Evolutionary conservation across 1,140 invertebrate genomes (phyloP).

Genomic region (Zaprionus lachaisei): DNA sequence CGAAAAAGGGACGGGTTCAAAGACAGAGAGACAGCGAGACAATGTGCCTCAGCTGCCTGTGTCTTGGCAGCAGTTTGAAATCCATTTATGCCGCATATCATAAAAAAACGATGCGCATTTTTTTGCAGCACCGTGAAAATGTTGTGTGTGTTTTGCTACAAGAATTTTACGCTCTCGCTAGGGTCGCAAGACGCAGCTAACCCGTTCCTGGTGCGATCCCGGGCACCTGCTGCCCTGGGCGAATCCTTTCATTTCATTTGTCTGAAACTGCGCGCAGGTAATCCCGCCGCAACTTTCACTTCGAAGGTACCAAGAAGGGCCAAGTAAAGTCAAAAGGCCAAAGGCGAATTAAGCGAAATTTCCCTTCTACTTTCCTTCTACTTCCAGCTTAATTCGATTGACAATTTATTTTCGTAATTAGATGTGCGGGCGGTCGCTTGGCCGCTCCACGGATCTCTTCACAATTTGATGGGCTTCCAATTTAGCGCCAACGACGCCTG

Average conservation of each 20-base stretch:
- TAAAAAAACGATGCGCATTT: constrained; percentile 66
- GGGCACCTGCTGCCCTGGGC: constrained; percentile 62
- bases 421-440: constrained; percentile 46
- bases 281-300: constrained; percentile 34
- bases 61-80: constrained; percentile 71
- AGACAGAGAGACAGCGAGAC: constrained; percentile 27
- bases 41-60: constrained; percentile 73
- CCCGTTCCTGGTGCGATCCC: constrained; percentile 41
- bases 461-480: constrained; percentile 57
- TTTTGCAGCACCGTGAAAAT: constrained; percentile 60
- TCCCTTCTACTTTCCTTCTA: neutral
- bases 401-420: constrained; percentile 67
- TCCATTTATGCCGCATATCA: constrained; percentile 80
- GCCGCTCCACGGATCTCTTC: neutral
- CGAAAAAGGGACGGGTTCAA: constrained; percentile 38
- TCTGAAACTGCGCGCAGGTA: constrained; percentile 10
- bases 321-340: constrained; percentile 17
- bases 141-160: constrained; percentile 66
- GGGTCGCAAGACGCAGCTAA: constrained; percentile 38
- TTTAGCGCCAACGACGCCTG: constrained; percentile 62
- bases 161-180: constrained; percentile 68
- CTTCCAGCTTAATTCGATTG: constrained; percentile 39
- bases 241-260: constrained; percentile 21
- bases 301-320: constrained; percentile 20
- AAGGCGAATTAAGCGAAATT: neutral